These are phyloP conservation scores for Darevskia nairensis DNA, from an alignment of 2,797 vertebrate species.

Conservation along the genomic window DNA sequence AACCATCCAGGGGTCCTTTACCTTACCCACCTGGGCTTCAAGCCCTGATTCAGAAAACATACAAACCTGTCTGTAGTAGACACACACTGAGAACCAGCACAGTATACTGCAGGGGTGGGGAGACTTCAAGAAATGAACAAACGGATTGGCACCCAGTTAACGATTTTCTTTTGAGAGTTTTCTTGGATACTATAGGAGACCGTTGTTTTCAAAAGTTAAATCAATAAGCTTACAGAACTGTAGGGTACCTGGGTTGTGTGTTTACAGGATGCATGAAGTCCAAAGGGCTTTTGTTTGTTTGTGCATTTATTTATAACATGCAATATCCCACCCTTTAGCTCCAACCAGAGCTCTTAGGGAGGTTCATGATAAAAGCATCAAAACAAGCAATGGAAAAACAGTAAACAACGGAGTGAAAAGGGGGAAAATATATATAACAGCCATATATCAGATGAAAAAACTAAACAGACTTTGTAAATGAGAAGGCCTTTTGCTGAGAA, in stretches of 20 bases:
- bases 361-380: neutral
- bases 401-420: neutral
- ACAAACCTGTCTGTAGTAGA: neutral
- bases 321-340: neutral
- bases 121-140: neutral
- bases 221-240: neutral
- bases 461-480: neutral
- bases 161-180: conserved; percentile 7
- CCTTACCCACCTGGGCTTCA: too few species aligned
- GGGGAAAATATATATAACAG: neutral
- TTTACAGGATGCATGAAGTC: neutral
- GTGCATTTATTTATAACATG: neutral
- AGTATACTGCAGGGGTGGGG: neutral
- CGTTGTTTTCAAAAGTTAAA: conserved; percentile 33
- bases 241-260: too few species aligned
- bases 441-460: neutral
- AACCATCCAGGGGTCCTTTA: too few species aligned
- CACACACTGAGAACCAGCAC: neutral
- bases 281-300: neutral
- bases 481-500: too few species aligned
- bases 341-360: neutral
- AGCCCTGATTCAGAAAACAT: neutral
- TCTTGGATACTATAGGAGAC: conserved; percentile 23
- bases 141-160: neutral
- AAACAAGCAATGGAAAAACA: neutral